Evolutionary conservation across 2,888 invertebrate species (phyloP), one percentile per base, ranked within the genome.

Genomic region (Morpho achilles): DNA sequence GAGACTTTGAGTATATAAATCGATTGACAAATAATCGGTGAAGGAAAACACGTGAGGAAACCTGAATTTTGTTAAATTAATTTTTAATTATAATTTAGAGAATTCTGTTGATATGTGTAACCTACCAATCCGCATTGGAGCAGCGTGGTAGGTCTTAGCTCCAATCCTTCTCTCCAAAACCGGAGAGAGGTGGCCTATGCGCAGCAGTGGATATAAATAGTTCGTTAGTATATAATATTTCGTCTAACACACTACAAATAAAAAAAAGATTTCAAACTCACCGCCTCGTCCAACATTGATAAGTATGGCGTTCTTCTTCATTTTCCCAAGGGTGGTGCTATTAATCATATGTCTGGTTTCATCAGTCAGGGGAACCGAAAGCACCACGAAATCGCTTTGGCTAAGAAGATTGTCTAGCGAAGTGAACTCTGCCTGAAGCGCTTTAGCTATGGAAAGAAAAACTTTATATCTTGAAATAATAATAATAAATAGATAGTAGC

Each of bases 231-330:
- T 32, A 32, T 32, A 32, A 32, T 32, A 32, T 32, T 32, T 32
- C 5, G 32, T 32, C 32, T 32, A 32, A 32, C 32, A 5, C 32
- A 5, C 32, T 32, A 32, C 32, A 32, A 32, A 32, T 32, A 32
- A 8, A 45, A 8, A 45, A n/a, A 45, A 22, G 46, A 39, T 22
- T 22, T 7, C 22, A 7, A 7, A 40, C 67, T 67, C 68, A 89
- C 95, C 97, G 76, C 97, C 97, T 55, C 97, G 91, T 63, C 97
- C 95, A 16, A 96, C 94, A 75, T 99, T 99, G 43, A 99, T 91
- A 69, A 99, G 94, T 65, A 99, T 94, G 2, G 97, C 95, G 68
- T 93, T 95, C 8, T 91, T 88, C 84, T 98, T 99, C 99, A 99
- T 99, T 82, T 94, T 94, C 0, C 80, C 82, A 69, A 99, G 96